Evolutionary conservation across 2,113 vertebrate genomes (phyloP), one percentile per base, ranked within the genome.

Genomic region (pig (Sus scrofa)): DNA sequence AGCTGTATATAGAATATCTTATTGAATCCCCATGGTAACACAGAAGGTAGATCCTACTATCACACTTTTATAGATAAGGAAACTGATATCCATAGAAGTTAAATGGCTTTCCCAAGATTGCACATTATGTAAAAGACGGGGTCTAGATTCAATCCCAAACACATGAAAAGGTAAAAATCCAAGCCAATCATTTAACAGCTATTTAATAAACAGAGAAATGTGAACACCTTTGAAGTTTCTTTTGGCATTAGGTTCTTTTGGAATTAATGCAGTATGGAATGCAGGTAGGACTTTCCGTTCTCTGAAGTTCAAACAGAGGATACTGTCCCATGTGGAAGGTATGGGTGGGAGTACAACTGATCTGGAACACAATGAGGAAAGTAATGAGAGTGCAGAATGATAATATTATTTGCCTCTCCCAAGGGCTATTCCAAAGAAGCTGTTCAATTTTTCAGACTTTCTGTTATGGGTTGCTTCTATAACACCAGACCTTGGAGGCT

Each of bases 191-290:
- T 30, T 81, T 60, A 93, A 60, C 30, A 85, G 14, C 71, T 84
- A 97, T 34, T 58, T 58, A 39, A 97, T 56, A 95, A 86, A 39
- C 27, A 58, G 79, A 85, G 68, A 89, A 86, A n/a, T 62, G 30
- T 22, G 24, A 84, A 62, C 14, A 62, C 7, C 15, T 52, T 18
- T 30, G 26, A 60, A 54, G 26, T 27, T 50, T 71, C 32, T 56
- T 79, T 56, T 56, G 22, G 19, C 56, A 34, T 34, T n/a, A 54
- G n/a, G 10, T 54, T 62, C 27, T 75, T 91, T 71, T 50, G 30
- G 8, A 92, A 65, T 91, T 39, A 93, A 78, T 15, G 18, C 32
- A 83, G 22, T 58, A 19, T 44, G 13, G 22, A 11, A 6, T 44
- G 39, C 39, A 71, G 1, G 1, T 37, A 34, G 22, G 44, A 50